A percentile compares a stretch with the other conserved stretches of the same genome.
phyloP scores from a whole-genome alignment of 2,113 vertebrate genomes.

The Meles meles region DNA sequence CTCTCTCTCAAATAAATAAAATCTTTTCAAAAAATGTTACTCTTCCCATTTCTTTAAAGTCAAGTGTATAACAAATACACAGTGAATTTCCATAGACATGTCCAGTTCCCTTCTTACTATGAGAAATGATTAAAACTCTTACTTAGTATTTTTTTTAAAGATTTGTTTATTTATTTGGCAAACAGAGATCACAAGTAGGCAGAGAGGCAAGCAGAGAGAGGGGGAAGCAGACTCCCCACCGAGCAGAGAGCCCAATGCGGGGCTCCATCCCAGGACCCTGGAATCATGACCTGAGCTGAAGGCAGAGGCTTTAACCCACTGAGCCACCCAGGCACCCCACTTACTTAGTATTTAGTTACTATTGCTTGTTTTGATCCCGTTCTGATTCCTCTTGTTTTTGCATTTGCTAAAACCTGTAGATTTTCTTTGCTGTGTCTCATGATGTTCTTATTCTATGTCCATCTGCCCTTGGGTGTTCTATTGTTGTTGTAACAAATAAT shows the following conservation, averaged over 20 bases:
- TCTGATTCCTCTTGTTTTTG: not conserved
- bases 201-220: too few species aligned
- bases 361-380: not conserved
- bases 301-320: too few species aligned
- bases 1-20: too few species aligned
- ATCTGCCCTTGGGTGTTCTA: not conserved
- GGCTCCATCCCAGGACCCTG: too few species aligned
- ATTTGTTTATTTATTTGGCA: too few species aligned
- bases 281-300: too few species aligned
- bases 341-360: not conserved
- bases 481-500: not conserved
- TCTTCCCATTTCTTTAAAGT: not conserved
- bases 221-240: too few species aligned
- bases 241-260: too few species aligned
- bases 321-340: too few species aligned
- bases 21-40: too few species aligned
- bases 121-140: not conserved
- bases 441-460: not conserved
- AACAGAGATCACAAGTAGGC: too few species aligned
- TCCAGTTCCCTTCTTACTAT: not conserved
- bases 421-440: not conserved
- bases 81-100: not conserved
- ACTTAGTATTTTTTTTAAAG: not conserved
- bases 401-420: not conserved
- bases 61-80: not conserved